Evolutionary conservation across 1,140 invertebrate genomes (phyloP).

Genomic region (Heterodera schachtii): DNA sequence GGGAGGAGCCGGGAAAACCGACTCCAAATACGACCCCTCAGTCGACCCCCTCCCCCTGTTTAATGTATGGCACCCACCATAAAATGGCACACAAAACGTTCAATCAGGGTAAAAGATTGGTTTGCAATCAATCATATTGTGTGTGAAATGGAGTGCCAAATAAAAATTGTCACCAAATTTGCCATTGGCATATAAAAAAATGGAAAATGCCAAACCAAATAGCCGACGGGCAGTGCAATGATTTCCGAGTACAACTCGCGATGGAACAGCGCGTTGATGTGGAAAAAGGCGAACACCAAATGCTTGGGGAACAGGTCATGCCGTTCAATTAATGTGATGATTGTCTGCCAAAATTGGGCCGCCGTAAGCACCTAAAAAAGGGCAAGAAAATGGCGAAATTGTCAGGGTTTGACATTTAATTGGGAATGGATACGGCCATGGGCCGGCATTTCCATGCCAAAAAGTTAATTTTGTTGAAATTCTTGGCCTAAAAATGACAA

Average conservation of each 20-base stretch:
- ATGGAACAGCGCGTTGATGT: conserved; percentile 46
- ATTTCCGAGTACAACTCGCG: conserved; percentile 36
- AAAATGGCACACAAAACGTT: too few species aligned
- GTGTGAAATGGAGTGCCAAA: too few species aligned
- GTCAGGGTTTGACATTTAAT: too few species aligned
- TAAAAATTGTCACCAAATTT: too few species aligned
- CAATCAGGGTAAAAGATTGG: too few species aligned
- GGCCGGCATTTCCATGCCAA: too few species aligned
- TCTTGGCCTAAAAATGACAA: neutral
- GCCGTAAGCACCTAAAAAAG: conserved; percentile 46
- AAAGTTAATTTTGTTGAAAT: neutral
- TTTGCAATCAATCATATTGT: too few species aligned
- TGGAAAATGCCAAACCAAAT: conserved; percentile 29
- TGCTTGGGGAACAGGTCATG: conserved; percentile 46
- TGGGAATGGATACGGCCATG: too few species aligned
- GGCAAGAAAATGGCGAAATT: neutral
- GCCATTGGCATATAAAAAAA: neutral
- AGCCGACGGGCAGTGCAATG: conserved; percentile 34
- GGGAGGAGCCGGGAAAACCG: too few species aligned
- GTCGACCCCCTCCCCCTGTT: too few species aligned
- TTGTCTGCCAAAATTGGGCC: conserved; percentile 48
- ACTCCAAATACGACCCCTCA: too few species aligned
- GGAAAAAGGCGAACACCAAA: conserved; percentile 47
- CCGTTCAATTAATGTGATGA: conserved; percentile 42
- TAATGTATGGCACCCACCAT: too few species aligned